These are phyloP conservation scores for Takifugu rubripes DNA, from an alignment of 2,797 vertebrate species.

Conservation along the genomic window DNA sequence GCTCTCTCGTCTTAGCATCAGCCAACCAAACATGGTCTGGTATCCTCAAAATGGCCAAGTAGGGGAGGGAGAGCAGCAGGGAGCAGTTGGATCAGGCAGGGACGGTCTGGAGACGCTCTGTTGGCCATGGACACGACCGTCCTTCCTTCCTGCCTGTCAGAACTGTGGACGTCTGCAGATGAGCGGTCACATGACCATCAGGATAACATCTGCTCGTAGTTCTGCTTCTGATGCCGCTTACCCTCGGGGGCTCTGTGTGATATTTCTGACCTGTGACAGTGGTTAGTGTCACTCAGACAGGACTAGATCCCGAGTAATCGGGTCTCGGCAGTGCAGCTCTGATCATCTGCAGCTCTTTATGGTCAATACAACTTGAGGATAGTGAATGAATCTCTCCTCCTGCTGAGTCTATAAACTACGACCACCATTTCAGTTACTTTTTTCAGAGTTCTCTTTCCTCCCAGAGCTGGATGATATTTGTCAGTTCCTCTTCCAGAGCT, in stretches of 20 bases:
- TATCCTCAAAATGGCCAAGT: conserved; percentile 38
- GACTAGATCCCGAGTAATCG: conserved; percentile 30
- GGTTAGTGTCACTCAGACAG: no score
- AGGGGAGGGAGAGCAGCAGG: conserved; percentile 13
- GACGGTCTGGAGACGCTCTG: conserved; percentile 21
- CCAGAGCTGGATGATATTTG: no score
- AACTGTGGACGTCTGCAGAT: not conserved
- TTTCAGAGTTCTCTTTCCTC: no score
- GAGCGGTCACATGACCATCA: not conserved
- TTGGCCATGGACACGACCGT: conserved; percentile 39
- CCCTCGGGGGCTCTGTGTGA: conserved; percentile 4
- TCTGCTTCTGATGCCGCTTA: not conserved
- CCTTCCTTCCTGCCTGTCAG: not conserved
- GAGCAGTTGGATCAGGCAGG: conserved; percentile 27
- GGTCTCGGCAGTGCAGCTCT: conserved; percentile 23
- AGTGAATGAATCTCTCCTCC: conserved; percentile 38
- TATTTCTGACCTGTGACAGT: conserved; percentile 10
- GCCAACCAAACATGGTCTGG: conserved; percentile 59
- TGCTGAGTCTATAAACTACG: no score
- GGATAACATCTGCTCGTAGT: conserved; percentile 5
- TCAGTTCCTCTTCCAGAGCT: no score
- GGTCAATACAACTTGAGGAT: conserved; percentile 30
- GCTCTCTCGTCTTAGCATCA: conserved; percentile 17
- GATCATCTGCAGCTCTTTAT: conserved; percentile 51
- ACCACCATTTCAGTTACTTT: no score